Percentiles rank a stretch among this genome's conserved stretches.
Evolutionary conservation across 2,888 invertebrate species (phyloP).

Genomic region (Cheilosia variabilis): DNA sequence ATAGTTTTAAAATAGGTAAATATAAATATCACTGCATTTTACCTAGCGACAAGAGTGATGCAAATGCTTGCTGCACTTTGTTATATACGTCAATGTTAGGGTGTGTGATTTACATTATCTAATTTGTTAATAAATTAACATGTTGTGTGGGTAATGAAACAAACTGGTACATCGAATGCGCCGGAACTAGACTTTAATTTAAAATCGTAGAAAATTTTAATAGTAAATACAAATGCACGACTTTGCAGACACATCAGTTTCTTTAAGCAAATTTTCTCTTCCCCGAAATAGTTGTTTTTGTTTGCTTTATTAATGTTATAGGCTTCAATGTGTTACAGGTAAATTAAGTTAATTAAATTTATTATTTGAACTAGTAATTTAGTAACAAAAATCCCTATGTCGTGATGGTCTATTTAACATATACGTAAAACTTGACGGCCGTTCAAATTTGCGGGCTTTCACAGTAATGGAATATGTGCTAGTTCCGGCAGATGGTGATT

Average conservation of each 20-base stretch:
- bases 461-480: constrained; percentile 3
- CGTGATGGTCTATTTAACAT: constrained; percentile 18
- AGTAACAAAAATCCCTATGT: background rate
- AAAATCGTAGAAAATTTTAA: background rate
- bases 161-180: background rate
- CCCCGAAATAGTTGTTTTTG: background rate
- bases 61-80: background rate
- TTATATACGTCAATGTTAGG: background rate
- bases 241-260: background rate
- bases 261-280: background rate
- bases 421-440: background rate
- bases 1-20: constrained; percentile 11
- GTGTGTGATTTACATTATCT: background rate
- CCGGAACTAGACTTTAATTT: background rate
- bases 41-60: background rate
- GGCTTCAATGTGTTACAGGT: background rate
- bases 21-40: constrained; percentile 28
- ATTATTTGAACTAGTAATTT: background rate
- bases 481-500: constrained; percentile 29
- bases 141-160: background rate
- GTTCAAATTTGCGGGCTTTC: constrained; percentile 8
- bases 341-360: constrained; percentile 6
- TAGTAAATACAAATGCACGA: background rate
- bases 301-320: background rate
- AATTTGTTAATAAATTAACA: background rate